A percentile compares a stretch with the other conserved stretches of the same genome.
phyloP scores from a whole-genome alignment of 2,113 vertebrate species.

The Suricata suricatta region DNA sequence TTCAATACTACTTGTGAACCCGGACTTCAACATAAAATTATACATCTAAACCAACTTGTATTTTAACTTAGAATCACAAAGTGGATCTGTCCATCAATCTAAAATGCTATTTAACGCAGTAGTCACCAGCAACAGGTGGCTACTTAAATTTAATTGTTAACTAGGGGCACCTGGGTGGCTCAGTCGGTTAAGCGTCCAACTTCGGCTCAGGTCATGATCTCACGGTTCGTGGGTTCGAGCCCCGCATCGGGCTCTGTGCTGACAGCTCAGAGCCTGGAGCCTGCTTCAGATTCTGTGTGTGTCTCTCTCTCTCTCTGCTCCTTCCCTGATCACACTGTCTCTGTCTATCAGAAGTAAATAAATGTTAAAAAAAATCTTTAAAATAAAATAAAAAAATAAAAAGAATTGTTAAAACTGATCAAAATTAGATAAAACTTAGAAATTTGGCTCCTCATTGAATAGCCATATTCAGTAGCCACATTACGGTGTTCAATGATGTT shows the following conservation, averaged over 20 bases:
- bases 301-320: too few species aligned
- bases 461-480: background rate
- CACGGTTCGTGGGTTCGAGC: too few species aligned
- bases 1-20: background rate
- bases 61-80: background rate
- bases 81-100: background rate
- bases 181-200: too few species aligned
- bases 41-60: background rate
- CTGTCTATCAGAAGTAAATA: too few species aligned
- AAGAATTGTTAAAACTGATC: background rate
- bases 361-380: too few species aligned
- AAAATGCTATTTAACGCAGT: background rate
- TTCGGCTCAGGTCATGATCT: too few species aligned
- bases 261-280: too few species aligned
- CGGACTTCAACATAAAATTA: background rate
- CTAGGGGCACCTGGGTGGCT: background rate
- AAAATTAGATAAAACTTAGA: background rate
- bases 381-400: too few species aligned
- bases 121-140: background rate
- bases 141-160: constrained; percentile 14
- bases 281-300: too few species aligned
- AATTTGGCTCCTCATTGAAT: background rate
- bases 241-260: too few species aligned
- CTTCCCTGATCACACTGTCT: too few species aligned
- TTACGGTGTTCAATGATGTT: background rate